Evolutionary conservation across 1,140 invertebrate genomes (phyloP).

Genomic region (Bombus huntii): DNA sequence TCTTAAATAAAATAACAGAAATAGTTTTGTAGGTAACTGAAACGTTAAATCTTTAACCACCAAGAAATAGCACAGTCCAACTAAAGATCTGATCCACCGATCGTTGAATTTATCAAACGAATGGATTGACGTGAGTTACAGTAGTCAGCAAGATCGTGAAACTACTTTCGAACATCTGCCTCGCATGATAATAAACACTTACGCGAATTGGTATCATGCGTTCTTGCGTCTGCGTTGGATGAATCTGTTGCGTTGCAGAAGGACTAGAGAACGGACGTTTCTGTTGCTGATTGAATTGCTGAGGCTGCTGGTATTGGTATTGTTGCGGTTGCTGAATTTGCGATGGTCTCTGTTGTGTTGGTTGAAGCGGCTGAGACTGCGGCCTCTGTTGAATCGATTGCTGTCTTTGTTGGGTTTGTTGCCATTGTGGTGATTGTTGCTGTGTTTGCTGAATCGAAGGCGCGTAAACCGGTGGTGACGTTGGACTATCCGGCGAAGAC

Average conservation of each 20-base stretch:
- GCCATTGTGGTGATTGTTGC: slow-evolving; percentile 47
- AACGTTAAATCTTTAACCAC: too few species aligned
- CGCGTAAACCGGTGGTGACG: slow-evolving; percentile 32
- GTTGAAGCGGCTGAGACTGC: slow-evolving; percentile 52
- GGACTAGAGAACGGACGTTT: slow-evolving; percentile 31
- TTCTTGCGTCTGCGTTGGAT: slow-evolving; percentile 57
- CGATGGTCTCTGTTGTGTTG: slow-evolving; percentile 33
- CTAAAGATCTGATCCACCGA: not conserved
- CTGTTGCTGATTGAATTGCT: slow-evolving; percentile 36
- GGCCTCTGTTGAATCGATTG: slow-evolving; percentile 47
- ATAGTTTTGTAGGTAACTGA: not conserved
- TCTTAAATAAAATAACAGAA: not conserved
- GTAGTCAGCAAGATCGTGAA: not conserved
- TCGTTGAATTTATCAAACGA: not conserved
- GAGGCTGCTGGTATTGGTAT: slow-evolving; percentile 29
- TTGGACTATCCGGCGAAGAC: slow-evolving; percentile 55
- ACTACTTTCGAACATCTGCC: not conserved
- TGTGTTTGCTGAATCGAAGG: slow-evolving; percentile 53
- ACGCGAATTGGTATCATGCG: slow-evolving; percentile 75
- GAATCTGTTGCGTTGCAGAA: slow-evolving; percentile 21
- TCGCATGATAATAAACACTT: slow-evolving; percentile 29
- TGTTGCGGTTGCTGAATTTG: slow-evolving; percentile 44
- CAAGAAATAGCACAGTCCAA: too few species aligned
- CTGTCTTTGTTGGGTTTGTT: slow-evolving; percentile 47
- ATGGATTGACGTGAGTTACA: not conserved